Conservation (phyloP, 2,113 vertebrate species). For the Poicephalus gulielmi region DNA sequence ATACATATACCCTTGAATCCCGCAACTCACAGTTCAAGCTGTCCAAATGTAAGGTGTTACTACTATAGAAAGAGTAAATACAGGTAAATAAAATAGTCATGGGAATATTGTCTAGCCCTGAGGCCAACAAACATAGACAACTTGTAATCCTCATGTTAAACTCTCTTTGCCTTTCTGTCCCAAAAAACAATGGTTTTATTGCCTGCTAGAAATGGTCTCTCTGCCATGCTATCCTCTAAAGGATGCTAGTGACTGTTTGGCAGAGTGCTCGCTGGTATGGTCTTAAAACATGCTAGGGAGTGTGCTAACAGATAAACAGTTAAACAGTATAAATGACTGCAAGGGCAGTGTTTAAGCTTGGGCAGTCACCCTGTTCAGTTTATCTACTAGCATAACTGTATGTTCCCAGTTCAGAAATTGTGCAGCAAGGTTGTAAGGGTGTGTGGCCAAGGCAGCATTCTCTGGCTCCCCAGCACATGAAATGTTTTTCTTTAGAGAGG, state of each 20-base stretch:
- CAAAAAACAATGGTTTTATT: not conserved
- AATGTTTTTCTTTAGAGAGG: not conserved
- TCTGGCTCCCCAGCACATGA: not conserved
- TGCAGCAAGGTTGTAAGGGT: not conserved
- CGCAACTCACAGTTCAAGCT: not conserved
- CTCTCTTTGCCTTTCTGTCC: not conserved
- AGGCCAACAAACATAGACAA: not conserved
- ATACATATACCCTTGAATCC: not conserved
- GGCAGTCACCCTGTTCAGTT: not conserved
- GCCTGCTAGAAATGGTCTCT: not conserved
- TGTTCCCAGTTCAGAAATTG: not conserved
- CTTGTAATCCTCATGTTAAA: not conserved
- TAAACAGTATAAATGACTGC: not conserved
- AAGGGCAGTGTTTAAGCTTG: not conserved
- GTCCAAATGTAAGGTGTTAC: not conserved
- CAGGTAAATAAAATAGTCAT: not conserved
- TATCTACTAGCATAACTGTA: not conserved
- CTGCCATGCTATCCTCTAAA: not conserved
- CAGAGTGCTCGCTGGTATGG: not conserved
- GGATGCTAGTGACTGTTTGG: not conserved
- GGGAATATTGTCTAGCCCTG: not conserved
- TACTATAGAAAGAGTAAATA: not conserved
- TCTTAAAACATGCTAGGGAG: not conserved
- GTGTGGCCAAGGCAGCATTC: not conserved
- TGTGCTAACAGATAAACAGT: not conserved